These are phyloP conservation scores for Actinostola sp. DNA, from an alignment of 92 coral and sea anemone genomes.

Conservation along the genomic window DNA sequence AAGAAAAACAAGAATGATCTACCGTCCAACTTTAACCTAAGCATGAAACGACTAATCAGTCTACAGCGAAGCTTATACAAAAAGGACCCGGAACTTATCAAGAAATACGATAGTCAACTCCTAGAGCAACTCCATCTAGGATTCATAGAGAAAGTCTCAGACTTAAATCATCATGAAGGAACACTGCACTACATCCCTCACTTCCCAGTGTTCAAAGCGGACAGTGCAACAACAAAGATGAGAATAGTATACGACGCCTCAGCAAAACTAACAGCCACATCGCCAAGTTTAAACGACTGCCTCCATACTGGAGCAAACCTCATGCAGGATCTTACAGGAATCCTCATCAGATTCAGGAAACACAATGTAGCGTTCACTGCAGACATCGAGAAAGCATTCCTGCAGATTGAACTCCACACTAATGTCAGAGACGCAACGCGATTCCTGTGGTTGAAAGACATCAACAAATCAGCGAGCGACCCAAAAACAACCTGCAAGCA, in stretches of 20 bases:
- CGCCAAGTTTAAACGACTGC: slow-evolving; percentile 31
- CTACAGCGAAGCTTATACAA: slow-evolving; percentile 20
- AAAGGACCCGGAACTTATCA: slow-evolving; percentile 34
- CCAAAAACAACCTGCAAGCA: slow-evolving; percentile 4
- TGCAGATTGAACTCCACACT: slow-evolving; percentile 29
- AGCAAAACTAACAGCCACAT: slow-evolving; percentile 23
- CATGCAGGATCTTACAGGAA: slow-evolving; percentile 20
- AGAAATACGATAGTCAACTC: slow-evolving; percentile 36
- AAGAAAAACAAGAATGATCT: slow-evolving; percentile 29
- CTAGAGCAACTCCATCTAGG: slow-evolving; percentile 38
- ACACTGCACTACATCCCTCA: slow-evolving; percentile 50
- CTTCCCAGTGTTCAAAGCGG: slow-evolving; percentile 45
- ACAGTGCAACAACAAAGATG: slow-evolving; percentile 61
- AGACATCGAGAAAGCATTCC: slow-evolving; percentile 38
- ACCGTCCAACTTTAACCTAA: slow-evolving; percentile 21
- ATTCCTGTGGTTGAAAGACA: slow-evolving; percentile 35
- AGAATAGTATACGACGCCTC: slow-evolving; percentile 42
- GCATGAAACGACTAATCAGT: slow-evolving; percentile 31
- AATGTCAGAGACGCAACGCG: slow-evolving; percentile 33
- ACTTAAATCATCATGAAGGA: slow-evolving; percentile 29
- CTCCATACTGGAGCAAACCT: slow-evolving; percentile 42
- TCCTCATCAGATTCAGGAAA: slow-evolving; percentile 32
- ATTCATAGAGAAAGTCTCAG: slow-evolving; percentile 40
- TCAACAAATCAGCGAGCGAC: slow-evolving; percentile 14
- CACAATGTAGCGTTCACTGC: slow-evolving; percentile 39